Evolutionary conservation across 1,140 invertebrate species (phyloP).

Genomic region (Hylaeus anthracinus): DNA sequence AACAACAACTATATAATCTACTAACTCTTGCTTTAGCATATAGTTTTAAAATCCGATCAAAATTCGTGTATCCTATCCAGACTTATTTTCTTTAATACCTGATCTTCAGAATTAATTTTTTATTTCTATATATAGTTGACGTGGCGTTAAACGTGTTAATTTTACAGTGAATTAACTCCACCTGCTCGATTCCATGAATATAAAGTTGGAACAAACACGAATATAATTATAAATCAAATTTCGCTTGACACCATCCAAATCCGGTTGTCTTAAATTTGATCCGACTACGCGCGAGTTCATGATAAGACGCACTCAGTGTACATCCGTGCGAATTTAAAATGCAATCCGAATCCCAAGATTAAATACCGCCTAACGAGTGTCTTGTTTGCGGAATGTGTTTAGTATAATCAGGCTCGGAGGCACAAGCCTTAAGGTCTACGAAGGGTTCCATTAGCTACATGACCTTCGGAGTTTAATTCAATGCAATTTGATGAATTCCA

Average conservation of each 20-base stretch:
- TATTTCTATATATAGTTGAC: too few species aligned
- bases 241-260: not conserved
- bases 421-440: too few species aligned
- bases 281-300: conserved; percentile 24
- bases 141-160: not conserved
- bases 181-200: not conserved
- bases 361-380: conserved; percentile 28
- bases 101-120: too few species aligned
- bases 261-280: conserved; percentile 31
- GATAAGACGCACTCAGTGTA: not conserved
- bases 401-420: not conserved
- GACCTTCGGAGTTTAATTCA: too few species aligned
- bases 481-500: too few species aligned
- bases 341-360: conserved; percentile 38
- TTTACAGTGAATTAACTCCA: not conserved
- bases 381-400: conserved; percentile 22
- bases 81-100: too few species aligned
- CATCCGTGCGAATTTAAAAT: conserved; percentile 2
- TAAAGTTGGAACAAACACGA: not conserved
- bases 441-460: too few species aligned
- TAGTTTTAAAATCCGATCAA: too few species aligned
- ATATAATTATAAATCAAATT: not conserved
- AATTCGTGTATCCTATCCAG: too few species aligned
- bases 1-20: too few species aligned
- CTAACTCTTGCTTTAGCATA: too few species aligned